Percentiles rank a stretch among this genome's conserved stretches.
Conservation (phyloP, 2,797 vertebrate genomes). For the Lacerta agilis region DNA sequence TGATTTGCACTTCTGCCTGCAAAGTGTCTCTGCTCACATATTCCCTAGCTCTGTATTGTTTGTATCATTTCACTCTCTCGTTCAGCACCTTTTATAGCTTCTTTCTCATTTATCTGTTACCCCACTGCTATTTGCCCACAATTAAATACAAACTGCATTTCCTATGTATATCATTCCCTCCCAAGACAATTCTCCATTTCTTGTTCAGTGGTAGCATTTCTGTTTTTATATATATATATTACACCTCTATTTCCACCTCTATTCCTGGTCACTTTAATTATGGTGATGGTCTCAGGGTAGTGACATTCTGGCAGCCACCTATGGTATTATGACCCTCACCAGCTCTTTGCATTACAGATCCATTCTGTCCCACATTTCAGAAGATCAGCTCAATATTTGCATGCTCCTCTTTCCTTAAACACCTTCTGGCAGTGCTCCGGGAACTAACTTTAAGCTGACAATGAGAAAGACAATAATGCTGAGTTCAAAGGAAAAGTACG, state of each 20-base stretch:
- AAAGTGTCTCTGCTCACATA: background rate
- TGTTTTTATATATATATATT: too few relatives aligned
- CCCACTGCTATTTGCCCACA: background rate
- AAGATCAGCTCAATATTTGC: background rate
- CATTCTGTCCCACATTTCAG: background rate
- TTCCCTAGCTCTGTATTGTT: background rate
- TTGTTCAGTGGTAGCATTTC: background rate
- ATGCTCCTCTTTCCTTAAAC: background rate
- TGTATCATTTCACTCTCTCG: background rate
- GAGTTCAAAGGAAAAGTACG: background rate
- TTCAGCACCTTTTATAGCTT: background rate
- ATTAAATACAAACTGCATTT: background rate
- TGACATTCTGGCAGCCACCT: background rate
- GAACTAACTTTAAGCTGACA: background rate
- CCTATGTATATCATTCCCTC: background rate
- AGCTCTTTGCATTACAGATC: background rate
- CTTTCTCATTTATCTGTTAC: background rate
- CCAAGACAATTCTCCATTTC: background rate
- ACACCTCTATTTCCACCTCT: background rate
- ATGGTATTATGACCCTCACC: background rate
- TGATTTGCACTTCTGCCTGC: background rate
- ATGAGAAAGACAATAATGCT: background rate
- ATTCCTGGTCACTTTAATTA: background rate
- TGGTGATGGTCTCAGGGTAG: background rate
- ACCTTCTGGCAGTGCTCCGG: background rate